phyloP scores from a whole-genome alignment of 2,113 vertebrate genomes.

The Choloepus hoffmanni region DNA sequence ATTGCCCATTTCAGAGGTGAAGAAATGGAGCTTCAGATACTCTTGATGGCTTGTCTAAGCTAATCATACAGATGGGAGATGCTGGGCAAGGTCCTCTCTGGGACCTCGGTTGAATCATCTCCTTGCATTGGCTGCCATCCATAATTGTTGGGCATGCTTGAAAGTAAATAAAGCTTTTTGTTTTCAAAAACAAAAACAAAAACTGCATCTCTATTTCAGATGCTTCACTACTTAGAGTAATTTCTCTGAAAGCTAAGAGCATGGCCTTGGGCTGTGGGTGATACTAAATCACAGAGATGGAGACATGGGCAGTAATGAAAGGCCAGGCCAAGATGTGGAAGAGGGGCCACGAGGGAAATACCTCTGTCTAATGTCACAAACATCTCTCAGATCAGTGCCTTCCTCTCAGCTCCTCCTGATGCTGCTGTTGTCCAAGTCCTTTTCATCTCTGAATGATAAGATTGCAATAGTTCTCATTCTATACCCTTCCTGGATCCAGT shows the following conservation, averaged over 20 bases:
- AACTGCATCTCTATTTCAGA: background rate
- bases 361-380: background rate
- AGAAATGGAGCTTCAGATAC: background rate
- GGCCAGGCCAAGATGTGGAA: background rate
- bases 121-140: background rate
- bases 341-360: background rate
- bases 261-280: background rate
- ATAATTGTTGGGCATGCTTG: background rate
- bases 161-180: background rate
- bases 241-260: background rate
- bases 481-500: background rate
- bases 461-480: no score
- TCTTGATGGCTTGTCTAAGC: background rate
- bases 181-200: background rate
- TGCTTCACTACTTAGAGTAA: background rate
- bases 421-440: background rate
- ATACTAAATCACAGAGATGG: background rate
- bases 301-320: background rate
- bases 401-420: background rate
- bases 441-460: background rate
- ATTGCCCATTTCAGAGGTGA: background rate
- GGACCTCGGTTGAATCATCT: background rate
- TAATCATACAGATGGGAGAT: background rate
- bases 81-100: background rate
- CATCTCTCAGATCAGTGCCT: background rate